A percentile compares a stretch with the other conserved stretches of the same genome.
phyloP scores from a whole-genome alignment of 2,888 invertebrate species.

The Balanococcus diminutus region DNA sequence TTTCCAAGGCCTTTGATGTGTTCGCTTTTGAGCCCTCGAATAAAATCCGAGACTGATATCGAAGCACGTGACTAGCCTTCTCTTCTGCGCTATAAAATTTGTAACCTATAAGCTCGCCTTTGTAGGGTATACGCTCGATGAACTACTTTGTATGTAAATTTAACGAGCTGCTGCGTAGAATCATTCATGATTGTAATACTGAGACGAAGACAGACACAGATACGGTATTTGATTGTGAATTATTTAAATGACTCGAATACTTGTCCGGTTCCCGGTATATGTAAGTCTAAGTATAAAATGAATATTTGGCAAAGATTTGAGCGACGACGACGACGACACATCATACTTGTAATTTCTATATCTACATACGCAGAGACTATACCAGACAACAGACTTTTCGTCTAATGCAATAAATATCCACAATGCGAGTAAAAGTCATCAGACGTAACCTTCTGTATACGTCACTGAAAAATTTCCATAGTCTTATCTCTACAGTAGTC shows the following conservation, averaged over 20 bases:
- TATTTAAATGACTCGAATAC: background rate
- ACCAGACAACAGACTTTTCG: background rate
- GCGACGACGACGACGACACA: background rate
- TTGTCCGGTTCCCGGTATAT: background rate
- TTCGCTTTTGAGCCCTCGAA: too few relatives aligned
- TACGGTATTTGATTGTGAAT: conserved; percentile 12
- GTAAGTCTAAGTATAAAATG: conserved; percentile 11
- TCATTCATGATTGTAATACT: background rate
- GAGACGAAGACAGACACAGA: background rate
- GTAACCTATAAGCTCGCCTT: background rate
- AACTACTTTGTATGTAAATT: background rate
- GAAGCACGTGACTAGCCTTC: background rate
- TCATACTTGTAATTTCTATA: too few relatives aligned
- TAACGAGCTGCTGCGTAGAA: background rate
- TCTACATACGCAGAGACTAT: background rate
- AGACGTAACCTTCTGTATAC: background rate
- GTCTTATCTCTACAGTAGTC: too few relatives aligned
- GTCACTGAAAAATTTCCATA: too few relatives aligned
- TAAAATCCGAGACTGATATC: background rate
- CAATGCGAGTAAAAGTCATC: background rate
- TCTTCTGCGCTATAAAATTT: too few relatives aligned
- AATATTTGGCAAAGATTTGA: conserved; percentile 1
- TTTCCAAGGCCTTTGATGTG: too few relatives aligned
- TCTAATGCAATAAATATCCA: background rate
- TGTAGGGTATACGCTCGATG: background rate